Percentiles rank a stretch among this genome's conserved stretches.
phyloP scores from a whole-genome alignment of 2,797 vertebrate species.

The Chaenodraco wilsoni region DNA sequence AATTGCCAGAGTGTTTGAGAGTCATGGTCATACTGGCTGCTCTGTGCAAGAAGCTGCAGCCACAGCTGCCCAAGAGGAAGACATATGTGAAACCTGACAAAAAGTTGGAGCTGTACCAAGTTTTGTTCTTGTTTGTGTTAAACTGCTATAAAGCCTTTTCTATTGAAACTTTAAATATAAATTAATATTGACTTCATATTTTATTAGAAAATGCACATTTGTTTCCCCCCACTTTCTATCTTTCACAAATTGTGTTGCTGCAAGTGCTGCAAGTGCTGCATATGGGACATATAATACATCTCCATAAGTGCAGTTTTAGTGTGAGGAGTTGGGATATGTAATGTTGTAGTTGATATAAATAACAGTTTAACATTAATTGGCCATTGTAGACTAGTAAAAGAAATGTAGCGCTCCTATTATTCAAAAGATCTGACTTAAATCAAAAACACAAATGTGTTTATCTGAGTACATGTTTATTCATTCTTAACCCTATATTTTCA shows the following conservation, averaged over 20 bases:
- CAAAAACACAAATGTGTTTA: neutral
- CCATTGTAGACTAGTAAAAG: slow-evolving; percentile 20
- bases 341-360: slow-evolving; percentile 11
- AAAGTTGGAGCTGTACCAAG: slow-evolving; percentile 53
- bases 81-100: slow-evolving; percentile 55
- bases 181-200: neutral
- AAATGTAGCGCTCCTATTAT: neutral
- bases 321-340: slow-evolving; percentile 1
- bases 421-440: neutral
- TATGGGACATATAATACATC: neutral
- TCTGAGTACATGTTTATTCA: neutral
- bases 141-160: slow-evolving; percentile 1
- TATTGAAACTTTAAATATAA: neutral
- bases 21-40: slow-evolving; percentile 40
- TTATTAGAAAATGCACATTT: neutral
- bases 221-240: neutral
- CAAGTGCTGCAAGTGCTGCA: neutral
- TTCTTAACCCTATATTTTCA: neutral
- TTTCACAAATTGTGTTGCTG: neutral
- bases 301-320: slow-evolving; percentile 1
- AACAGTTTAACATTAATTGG: neutral
- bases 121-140: slow-evolving; percentile 31
- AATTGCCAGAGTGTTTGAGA: slow-evolving; percentile 43
- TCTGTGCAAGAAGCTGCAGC: slow-evolving; percentile 38
- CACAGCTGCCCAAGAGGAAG: slow-evolving; percentile 64